phyloP scores from a whole-genome alignment of 2,888 invertebrate species.

The Drosophila gaucha region DNA sequence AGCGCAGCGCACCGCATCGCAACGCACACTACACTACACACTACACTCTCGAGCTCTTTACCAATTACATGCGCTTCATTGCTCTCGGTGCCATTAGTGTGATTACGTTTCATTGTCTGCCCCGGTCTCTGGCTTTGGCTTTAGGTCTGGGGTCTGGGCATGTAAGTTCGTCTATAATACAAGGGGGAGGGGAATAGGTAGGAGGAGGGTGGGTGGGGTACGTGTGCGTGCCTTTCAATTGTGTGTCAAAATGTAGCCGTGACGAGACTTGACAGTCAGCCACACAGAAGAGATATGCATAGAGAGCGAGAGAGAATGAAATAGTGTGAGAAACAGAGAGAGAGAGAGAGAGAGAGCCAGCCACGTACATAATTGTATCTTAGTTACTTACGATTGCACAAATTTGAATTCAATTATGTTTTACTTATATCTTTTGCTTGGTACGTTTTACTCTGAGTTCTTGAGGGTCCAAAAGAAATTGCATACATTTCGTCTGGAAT shows the following conservation, averaged over 20 bases:
- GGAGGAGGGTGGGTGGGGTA: constrained; percentile 10
- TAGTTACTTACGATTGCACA: constrained; percentile 80
- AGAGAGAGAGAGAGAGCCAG: constrained; percentile 46
- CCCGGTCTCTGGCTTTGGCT: constrained; percentile 53
- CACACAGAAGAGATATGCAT: constrained; percentile 44
- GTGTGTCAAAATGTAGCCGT: constrained; percentile 80
- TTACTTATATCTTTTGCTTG: constrained; percentile 71
- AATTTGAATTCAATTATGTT: constrained; percentile 79
- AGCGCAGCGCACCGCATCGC: constrained; percentile 41
- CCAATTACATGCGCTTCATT: constrained; percentile 81
- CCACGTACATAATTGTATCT: constrained; percentile 80
- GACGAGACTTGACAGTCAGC: constrained; percentile 73
- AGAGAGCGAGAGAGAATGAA: constrained; percentile 8
- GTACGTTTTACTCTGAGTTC: constrained; percentile 8
- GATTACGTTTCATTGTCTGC: constrained; percentile 79
- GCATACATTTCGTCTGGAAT: constrained; percentile 77
- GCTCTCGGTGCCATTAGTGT: constrained; percentile 79
- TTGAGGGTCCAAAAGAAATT: constrained; percentile 61
- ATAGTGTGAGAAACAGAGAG: not conserved
- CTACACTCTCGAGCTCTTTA: constrained; percentile 73
- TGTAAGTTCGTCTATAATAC: constrained; percentile 32
- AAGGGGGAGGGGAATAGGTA: not conserved
- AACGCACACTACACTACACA: constrained; percentile 29
- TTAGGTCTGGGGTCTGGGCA: constrained; percentile 19
- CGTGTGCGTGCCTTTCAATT: constrained; percentile 76